Conservation (phyloP, 2,113 vertebrate genomes). For the zebrafish (Danio rerio) region GRCz12tu NC_133181.1:33527001-33527500, state of each 20-base stretch:
- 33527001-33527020: slow-evolving; percentile 23
- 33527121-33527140: slow-evolving; percentile 26
- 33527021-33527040: slow-evolving; percentile 21
- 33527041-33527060: slow-evolving; percentile 38
- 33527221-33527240: slow-evolving; percentile 41
- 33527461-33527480: not conserved
- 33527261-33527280: slow-evolving; percentile 42
- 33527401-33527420: not conserved
- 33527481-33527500: not conserved
- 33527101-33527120: slow-evolving; percentile 9
- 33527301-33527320: slow-evolving; percentile 22
- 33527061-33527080: slow-evolving; percentile 21
- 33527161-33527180: slow-evolving; percentile 16
- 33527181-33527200: slow-evolving; percentile 30
- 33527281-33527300: slow-evolving; percentile 2
- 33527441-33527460: not conserved
- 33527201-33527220: slow-evolving; percentile 27
- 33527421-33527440: not conserved
- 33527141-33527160: slow-evolving; percentile 18
- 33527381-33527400: not conserved
- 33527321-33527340: not conserved
- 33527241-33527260: slow-evolving; percentile 54
- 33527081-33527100: slow-evolving; percentile 44
- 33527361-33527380: slow-evolving; percentile 8
- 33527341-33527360: slow-evolving; percentile 36